Evolutionary conservation across 2,113 vertebrate genomes (phyloP).

Genomic region (Neogobius melanostomus): DNA sequence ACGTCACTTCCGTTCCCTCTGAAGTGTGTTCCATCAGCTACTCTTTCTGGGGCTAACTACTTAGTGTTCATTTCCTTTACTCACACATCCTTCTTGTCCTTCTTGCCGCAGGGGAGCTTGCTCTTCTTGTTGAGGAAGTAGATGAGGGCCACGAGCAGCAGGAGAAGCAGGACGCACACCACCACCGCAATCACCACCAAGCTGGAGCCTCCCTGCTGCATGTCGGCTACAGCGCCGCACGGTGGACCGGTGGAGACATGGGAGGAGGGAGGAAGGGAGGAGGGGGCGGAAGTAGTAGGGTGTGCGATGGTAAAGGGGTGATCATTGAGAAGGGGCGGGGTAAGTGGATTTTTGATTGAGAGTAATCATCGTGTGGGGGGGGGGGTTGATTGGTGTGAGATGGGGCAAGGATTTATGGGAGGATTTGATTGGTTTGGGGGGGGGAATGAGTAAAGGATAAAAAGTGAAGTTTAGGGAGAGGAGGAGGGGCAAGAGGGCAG

Average conservation of each 20-base stretch:
- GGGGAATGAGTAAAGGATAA: slow-evolving; percentile 24
- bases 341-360: slow-evolving; percentile 34
- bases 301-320: slow-evolving; percentile 1
- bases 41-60: too few relatives aligned
- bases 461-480: slow-evolving; percentile 10
- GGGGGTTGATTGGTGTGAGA: slow-evolving; percentile 42
- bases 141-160: slow-evolving; percentile 82
- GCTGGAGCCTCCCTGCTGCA: slow-evolving; percentile 79
- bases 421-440: not conserved
- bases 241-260: slow-evolving; percentile 44
- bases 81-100: slow-evolving; percentile 84
- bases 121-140: slow-evolving; percentile 86
- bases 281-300: slow-evolving; percentile 20
- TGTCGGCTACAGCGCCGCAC: slow-evolving; percentile 69
- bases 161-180: slow-evolving; percentile 86
- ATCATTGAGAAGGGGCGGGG: slow-evolving; percentile 25
- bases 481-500: slow-evolving; percentile 33
- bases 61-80: slow-evolving; percentile 48
- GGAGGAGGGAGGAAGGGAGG: slow-evolving; percentile 7
- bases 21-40: too few relatives aligned
- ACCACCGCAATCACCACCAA: slow-evolving; percentile 86
- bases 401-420: not conserved
- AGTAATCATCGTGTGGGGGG: slow-evolving; percentile 15
- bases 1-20: too few relatives aligned
- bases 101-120: slow-evolving; percentile 78